These are phyloP conservation scores for Semaprochilodus insignis DNA, from an alignment of 2,797 vertebrate species.

Conservation along the genomic window DNA sequence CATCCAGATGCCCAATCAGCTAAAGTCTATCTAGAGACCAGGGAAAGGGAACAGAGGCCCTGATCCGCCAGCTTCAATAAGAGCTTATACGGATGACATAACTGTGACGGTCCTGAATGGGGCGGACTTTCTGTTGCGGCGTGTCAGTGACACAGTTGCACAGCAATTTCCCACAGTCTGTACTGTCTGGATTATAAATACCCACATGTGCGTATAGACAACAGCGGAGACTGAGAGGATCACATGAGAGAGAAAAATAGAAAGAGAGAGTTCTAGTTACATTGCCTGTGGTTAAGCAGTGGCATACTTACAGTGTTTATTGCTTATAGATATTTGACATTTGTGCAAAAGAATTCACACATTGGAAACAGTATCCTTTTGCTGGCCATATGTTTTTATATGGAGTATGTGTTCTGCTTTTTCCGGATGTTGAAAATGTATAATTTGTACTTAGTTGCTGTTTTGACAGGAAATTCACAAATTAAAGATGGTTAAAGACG, in stretches of 20 bases:
- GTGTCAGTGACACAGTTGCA: slow-evolving; percentile 14
- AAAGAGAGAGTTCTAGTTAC: background rate
- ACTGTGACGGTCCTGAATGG: background rate
- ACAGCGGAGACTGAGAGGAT: background rate
- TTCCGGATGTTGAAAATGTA: too few relatives aligned
- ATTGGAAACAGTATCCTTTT: too few relatives aligned
- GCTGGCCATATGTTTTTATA: too few relatives aligned
- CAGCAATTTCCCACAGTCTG: slow-evolving; percentile 7
- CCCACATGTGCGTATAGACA: too few relatives aligned
- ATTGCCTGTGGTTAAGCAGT: background rate
- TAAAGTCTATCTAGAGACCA: background rate
- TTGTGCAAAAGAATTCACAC: background rate
- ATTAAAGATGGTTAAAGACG: too few relatives aligned
- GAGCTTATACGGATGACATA: background rate
- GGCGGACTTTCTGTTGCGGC: background rate
- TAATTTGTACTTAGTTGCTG: too few relatives aligned
- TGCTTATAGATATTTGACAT: background rate
- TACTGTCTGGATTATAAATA: background rate
- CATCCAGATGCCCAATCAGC: background rate
- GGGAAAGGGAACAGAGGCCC: background rate
- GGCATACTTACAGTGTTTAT: background rate
- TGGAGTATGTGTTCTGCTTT: too few relatives aligned
- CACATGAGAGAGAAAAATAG: background rate
- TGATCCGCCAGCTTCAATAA: slow-evolving; percentile 2
- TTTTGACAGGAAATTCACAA: too few relatives aligned